These are phyloP conservation scores for Zelleria hepariella DNA, from an alignment of 2,888 invertebrate species.

Conservation along the genomic window DNA sequence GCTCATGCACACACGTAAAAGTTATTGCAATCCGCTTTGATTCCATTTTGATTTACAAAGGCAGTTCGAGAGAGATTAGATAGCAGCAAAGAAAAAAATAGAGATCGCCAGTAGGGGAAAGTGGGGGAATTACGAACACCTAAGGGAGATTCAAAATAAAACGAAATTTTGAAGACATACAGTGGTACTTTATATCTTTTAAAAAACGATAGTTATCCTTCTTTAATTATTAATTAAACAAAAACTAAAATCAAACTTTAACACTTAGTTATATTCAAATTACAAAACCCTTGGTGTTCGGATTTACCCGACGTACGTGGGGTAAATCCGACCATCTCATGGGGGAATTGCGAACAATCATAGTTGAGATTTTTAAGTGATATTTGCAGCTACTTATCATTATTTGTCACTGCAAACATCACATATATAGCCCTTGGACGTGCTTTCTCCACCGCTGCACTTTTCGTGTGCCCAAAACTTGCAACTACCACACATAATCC, in stretches of 20 bases:
- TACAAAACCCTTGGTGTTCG: slow-evolving; percentile 5
- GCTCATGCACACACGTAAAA: no score
- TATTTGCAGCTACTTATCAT: not conserved
- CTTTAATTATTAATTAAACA: not conserved
- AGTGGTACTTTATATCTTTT: not conserved
- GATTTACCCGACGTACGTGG: slow-evolving; percentile 6
- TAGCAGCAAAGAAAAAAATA: not conserved
- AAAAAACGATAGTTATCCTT: no score
- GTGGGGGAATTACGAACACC: slow-evolving; percentile 7
- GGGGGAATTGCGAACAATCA: slow-evolving; percentile 9
- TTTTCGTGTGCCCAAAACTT: slow-evolving; percentile 15
- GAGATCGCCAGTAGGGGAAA: slow-evolving; percentile 4
- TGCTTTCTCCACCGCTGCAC: slow-evolving; percentile 11
- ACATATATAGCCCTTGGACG: slow-evolving; percentile 8
- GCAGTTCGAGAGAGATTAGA: no score
- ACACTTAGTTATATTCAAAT: slow-evolving; percentile 1
- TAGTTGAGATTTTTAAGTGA: not conserved
- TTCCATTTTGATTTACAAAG: not conserved
- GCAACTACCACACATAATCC: slow-evolving; percentile 15
- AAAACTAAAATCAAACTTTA: not conserved
- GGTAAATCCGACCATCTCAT: slow-evolving; percentile 9
- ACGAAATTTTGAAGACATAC: not conserved
- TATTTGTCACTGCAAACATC: slow-evolving; percentile 11
- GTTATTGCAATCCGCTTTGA: not conserved
- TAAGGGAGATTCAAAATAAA: slow-evolving; percentile 7